Base-by-base conservation (phyloP, 2,888 invertebrate genomes). In the Eupithecia exiguata region DNA sequence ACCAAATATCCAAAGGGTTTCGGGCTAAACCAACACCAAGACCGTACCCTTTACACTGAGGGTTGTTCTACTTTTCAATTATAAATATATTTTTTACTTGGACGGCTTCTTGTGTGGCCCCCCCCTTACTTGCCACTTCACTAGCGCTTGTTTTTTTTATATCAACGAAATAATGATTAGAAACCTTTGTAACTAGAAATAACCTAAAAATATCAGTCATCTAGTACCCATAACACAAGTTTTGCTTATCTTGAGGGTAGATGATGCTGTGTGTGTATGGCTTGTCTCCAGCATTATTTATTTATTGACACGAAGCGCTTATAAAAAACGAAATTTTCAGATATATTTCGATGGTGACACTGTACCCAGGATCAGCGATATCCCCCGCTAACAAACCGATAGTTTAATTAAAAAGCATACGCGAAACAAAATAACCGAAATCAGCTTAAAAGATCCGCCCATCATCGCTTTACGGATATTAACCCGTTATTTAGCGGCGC, bases 401-500 rank as follows among this genome's bases (percentile, higher is more conserved):
- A 61, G 65, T 70, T 72, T 66, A 46, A 75, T 75, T 75, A 72
- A 70, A 75, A 72, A 73, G 30, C 72, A 70, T 68, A 75, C 69
- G 40, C 53, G 68, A 67, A 53, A 70, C 71, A 68, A 71, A 72
- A 74, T 65, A 63, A 53, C 74, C 69, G 68, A 74, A 78, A 79
- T 77, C 76, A 75, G 79, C 76, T 76, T 78, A 78, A 77, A 78
- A 75, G 76, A 77, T 79, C 72, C 68, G 53, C 71, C 69, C 75
- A 73, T 72, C 76, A 76, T 49, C 69, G 66, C 72, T 74, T 75
- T 69, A 77, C 75, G 68, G 66, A 74, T 77, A 77, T 76, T 77
- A 74, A 78, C 71, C 40, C 58, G 58, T 76, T 70, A 79, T 74
- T 75, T 73, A 76, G 76, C 72, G 69, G 25, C 68, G 73, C 65